These are phyloP conservation scores for Beroe forskalii DNA, from an alignment of 37 sponge, comb jelly and placozoan species.

Conservation along the genomic window DNA sequence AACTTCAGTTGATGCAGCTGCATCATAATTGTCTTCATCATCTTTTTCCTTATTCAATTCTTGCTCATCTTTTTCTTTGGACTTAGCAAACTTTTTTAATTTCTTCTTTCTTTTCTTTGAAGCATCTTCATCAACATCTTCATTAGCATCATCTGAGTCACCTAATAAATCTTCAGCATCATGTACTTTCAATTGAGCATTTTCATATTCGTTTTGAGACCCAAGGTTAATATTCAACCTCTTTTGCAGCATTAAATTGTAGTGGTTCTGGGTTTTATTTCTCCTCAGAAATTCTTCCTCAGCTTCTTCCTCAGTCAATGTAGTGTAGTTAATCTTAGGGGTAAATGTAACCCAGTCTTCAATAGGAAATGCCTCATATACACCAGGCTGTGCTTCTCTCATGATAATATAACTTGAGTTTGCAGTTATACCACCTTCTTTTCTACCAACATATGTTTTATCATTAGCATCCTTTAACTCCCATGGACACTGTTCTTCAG, in stretches of 20 bases:
- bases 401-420: constrained; percentile 82
- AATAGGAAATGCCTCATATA: constrained; percentile 82
- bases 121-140: not conserved
- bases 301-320: constrained; percentile 83
- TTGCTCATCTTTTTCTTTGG: constrained; percentile 64
- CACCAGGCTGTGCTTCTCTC: constrained; percentile 66
- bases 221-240: constrained; percentile 68
- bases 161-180: constrained; percentile 13
- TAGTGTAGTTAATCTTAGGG: constrained; percentile 82
- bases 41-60: constrained; percentile 74
- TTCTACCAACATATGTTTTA: constrained; percentile 28
- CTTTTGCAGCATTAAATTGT: constrained; percentile 84
- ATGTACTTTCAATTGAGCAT: not conserved
- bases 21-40: constrained; percentile 78
- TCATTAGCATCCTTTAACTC: constrained; percentile 32
- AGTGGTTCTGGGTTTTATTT: constrained; percentile 84
- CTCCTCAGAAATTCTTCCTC: constrained; percentile 79
- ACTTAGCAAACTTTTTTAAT: constrained; percentile 64
- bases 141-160: constrained; percentile 56
- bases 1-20: constrained; percentile 72
- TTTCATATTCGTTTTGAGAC: constrained; percentile 66
- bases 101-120: constrained; percentile 33
- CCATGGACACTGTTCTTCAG: constrained; percentile 32
- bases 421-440: constrained; percentile 84
- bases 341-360: constrained; percentile 82